Conservation (phyloP, 2,113 vertebrate species). For the Eublepharis macularius region DNA sequence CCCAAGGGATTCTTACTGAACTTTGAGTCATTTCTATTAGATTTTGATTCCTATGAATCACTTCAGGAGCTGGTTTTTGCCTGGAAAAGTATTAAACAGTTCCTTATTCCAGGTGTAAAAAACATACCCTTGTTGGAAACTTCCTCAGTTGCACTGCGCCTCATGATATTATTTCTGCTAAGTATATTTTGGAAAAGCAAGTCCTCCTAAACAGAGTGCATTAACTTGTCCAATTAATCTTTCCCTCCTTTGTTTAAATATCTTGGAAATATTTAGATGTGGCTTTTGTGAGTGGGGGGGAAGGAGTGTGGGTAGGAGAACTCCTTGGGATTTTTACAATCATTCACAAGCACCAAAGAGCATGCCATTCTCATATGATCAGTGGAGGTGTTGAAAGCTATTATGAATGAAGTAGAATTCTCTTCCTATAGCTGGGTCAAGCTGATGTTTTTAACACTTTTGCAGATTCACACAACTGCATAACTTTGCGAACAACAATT, state of each 20-base stretch:
- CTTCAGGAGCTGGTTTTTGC: no score
- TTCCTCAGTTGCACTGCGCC: neutral
- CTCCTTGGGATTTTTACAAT: constrained; percentile 1
- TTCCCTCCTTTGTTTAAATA: constrained; percentile 11
- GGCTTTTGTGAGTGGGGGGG: constrained; percentile 8
- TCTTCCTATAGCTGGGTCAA: neutral
- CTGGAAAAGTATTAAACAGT: no score
- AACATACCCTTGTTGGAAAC: neutral
- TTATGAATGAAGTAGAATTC: constrained; percentile 7
- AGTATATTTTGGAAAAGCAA: constrained; percentile 23
- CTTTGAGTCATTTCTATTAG: no score
- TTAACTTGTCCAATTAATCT: neutral
- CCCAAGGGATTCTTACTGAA: no score
- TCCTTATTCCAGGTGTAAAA: neutral
- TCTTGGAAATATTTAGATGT: constrained; percentile 29
- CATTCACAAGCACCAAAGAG: constrained; percentile 23
- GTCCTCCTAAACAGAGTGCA: constrained; percentile 22
- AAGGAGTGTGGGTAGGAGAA: constrained; percentile 24
- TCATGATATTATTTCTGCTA: neutral
- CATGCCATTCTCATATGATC: neutral
- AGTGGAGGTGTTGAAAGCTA: constrained; percentile 21
- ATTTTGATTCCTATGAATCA: no score
- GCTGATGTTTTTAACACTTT: constrained; percentile 11
- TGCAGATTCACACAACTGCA: neutral
- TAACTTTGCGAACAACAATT: neutral